phyloP scores from a whole-genome alignment of 1,140 invertebrate genomes.

The Nephila pilipes region DNA sequence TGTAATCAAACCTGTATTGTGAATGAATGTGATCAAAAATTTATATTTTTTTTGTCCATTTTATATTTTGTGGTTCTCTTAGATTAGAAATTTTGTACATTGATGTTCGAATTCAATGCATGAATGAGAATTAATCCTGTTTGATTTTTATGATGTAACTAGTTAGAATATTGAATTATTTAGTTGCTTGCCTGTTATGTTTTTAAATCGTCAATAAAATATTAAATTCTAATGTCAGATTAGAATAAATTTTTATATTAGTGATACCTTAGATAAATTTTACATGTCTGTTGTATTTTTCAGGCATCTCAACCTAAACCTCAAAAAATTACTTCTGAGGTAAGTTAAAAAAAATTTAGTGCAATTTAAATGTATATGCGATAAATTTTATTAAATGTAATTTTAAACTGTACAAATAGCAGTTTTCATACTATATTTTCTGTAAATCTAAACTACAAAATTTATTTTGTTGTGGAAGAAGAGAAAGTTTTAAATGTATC shows the following conservation, averaged over 20 bases:
- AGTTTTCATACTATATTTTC: not conserved
- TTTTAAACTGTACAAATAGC: not conserved
- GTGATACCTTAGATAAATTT: too few species aligned
- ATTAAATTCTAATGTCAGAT: too few species aligned
- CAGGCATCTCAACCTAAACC: conserved; percentile 46
- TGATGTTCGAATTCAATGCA: not conserved
- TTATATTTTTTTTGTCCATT: not conserved
- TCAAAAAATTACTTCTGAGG: conserved; percentile 55
- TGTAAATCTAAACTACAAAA: too few species aligned
- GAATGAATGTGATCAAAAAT: not conserved
- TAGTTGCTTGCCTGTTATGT: too few species aligned
- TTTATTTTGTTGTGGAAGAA: too few species aligned
- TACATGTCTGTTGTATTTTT: not conserved
- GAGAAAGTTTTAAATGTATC: too few species aligned
- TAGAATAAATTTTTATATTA: too few species aligned
- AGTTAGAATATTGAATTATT: too few species aligned
- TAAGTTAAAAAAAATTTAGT: not conserved
- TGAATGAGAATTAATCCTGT: too few species aligned
- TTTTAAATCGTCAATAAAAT: too few species aligned
- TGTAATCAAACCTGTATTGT: conserved; percentile 55
- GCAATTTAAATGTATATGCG: not conserved
- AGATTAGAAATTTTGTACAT: not conserved
- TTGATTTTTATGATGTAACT: too few species aligned
- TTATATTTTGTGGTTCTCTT: not conserved
- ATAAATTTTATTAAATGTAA: not conserved